phyloP scores from a whole-genome alignment of 2,113 vertebrate species.

The Gobio gobio region DNA sequence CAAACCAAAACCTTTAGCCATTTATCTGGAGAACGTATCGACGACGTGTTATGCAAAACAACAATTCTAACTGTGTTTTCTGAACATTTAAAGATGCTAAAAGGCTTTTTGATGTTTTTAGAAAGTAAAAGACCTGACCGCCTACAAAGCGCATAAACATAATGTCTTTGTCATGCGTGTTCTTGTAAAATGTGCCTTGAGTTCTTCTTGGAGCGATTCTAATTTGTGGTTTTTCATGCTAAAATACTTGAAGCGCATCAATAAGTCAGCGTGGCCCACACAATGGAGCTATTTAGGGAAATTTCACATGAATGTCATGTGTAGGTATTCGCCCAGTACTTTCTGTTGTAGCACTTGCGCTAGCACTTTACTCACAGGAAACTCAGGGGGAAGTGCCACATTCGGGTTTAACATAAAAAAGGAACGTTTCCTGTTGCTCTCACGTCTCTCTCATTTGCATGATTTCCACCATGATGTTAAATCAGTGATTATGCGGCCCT shows the following conservation, averaged over 20 bases:
- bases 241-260: neutral
- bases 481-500: neutral
- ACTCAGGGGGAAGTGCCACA: slow-evolving; percentile 37
- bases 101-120: neutral
- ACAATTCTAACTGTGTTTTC: neutral
- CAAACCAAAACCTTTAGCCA: slow-evolving; percentile 17
- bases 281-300: slow-evolving; percentile 30
- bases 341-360: neutral
- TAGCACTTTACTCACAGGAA: slow-evolving; percentile 35
- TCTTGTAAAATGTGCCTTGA: neutral
- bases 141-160: neutral
- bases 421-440: slow-evolving; percentile 31
- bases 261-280: neutral
- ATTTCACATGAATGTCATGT: slow-evolving; percentile 40
- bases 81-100: neutral
- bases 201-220: neutral
- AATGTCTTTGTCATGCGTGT: neutral
- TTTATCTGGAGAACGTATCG: neutral
- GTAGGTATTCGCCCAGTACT: slow-evolving; percentile 4
- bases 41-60: neutral
- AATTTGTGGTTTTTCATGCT: neutral
- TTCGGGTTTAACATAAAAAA: slow-evolving; percentile 28
- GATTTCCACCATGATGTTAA: slow-evolving; percentile 34
- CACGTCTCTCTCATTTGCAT: slow-evolving; percentile 27
- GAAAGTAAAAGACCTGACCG: too few species aligned